Evolutionary conservation across 2,888 invertebrate genomes (phyloP), one percentile per base, ranked within the genome.

Genomic region (Calameuta idolon): DNA sequence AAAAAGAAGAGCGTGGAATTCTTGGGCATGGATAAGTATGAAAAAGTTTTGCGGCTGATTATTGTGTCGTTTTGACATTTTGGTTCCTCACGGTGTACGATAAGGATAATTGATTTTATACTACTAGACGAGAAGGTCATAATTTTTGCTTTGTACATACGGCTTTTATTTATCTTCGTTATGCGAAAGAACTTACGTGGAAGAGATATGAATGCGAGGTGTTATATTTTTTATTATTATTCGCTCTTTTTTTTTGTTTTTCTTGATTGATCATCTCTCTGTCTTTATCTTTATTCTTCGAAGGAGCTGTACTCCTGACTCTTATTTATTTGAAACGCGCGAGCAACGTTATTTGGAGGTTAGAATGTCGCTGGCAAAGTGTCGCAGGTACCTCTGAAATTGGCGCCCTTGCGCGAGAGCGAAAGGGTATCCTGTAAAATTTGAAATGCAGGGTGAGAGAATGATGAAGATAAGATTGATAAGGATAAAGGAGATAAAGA

Each of bases 61-160:
- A 75, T 73, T 74, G 55, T 55, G 5, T 23, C 23, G 40, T 69
- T 34, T 31, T 55, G 73, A 76, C 69, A 76, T 74, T 84, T 81
- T 75, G 77, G 76, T 83, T 82, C 76, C 80, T 81, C 73, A 73
- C 76, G 76, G 23, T 23, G 23, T 55, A 55, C 74, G 76, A 80
- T 77, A 33, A 71, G 71, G 9, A 73, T 37, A 55, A 69, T 74
- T 34, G 68, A 76, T 84, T 83, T 83, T 84, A 80, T 82, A 83
- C 79, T 34, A 82, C 73, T 82, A 83, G 84, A 85, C 81, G 83
- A 83, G 82, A 77, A 55, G 55, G 23, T 55, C 76, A 74, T 78
- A 78, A 76, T 81, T 86, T 87, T 79, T 81, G 89, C 89, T 89
- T 87, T 90, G 90, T 90, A 89, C 81, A 90, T 87, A 90, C 79